Conservation (phyloP, 1,140 invertebrate species). For the Pollicipes pollicipes region DNA sequence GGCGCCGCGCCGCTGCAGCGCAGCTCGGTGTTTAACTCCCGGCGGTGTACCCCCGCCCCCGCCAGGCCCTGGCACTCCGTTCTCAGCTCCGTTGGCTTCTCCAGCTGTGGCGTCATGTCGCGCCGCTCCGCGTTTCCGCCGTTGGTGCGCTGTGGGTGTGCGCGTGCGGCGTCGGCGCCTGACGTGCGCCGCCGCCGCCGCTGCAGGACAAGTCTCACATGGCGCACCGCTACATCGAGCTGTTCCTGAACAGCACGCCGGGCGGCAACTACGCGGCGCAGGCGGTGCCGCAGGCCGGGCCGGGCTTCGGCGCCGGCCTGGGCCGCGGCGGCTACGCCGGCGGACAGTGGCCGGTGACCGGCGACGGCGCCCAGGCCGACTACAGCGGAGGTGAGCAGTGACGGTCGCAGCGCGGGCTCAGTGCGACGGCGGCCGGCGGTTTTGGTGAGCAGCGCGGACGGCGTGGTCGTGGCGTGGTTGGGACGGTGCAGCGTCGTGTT, state of each 20-base stretch:
- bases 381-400: conserved; percentile 11
- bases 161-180: no score
- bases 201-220: conserved; percentile 63
- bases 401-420: no score
- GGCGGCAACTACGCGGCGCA: conserved; percentile 24
- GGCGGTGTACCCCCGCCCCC: conserved; percentile 5
- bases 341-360: conserved; percentile 12
- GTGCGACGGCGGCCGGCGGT: no score
- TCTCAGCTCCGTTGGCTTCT: no score
- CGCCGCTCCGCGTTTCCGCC: no score
- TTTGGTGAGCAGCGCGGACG: no score
- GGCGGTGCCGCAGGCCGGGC: conserved; percentile 22
- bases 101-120: no score
- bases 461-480: no score
- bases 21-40: background rate
- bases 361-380: conserved; percentile 12
- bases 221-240: conserved; percentile 79
- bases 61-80: no score
- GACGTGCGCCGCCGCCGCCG: no score
- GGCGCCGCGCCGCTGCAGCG: background rate
- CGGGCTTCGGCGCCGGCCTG: conserved; percentile 25
- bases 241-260: conserved; percentile 54
- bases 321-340: conserved; percentile 16
- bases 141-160: no score
- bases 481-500: no score